phyloP scores from a whole-genome alignment of 1,140 invertebrate genomes.

The Plectus sambesii region DNA sequence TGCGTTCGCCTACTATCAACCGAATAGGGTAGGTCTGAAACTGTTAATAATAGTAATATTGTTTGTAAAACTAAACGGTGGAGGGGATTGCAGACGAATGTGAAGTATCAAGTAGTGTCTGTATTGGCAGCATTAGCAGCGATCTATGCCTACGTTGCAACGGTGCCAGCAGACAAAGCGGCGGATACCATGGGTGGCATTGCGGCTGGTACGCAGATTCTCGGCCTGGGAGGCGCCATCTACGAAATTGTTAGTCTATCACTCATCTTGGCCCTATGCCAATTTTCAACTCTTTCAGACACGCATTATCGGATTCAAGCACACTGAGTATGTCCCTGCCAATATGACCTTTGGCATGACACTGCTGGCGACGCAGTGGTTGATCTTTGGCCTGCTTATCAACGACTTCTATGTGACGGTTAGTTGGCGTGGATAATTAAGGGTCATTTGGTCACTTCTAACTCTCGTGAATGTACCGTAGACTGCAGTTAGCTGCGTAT shows the following conservation, averaged over 20 bases:
- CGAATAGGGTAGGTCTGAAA: constrained; percentile 31
- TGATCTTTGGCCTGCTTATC: constrained; percentile 31
- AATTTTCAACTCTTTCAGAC: constrained; percentile 29
- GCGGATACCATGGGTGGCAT: constrained; percentile 37
- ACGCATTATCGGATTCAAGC: constrained; percentile 31
- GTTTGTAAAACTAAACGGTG: not conserved
- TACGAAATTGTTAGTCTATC: constrained; percentile 39
- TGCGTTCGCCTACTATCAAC: constrained; percentile 42
- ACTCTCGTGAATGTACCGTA: too few species aligned
- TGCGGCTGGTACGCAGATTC: constrained; percentile 39
- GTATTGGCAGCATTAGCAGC: too few species aligned
- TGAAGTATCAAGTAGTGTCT: not conserved
- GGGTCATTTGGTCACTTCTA: too few species aligned
- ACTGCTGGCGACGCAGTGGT: constrained; percentile 35
- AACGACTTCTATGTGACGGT: constrained; percentile 40
- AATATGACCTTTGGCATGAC: constrained; percentile 41
- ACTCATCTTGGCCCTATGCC: not conserved
- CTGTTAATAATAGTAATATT: constrained; percentile 9
- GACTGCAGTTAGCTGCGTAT: too few species aligned
- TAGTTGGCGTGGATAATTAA: too few species aligned
- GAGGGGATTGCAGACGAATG: not conserved
- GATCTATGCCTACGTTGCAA: constrained; percentile 37
- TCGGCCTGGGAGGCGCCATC: constrained; percentile 35
- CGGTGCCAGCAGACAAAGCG: constrained; percentile 17
- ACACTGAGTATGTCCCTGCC: constrained; percentile 42